These are phyloP conservation scores for Trichomalopsis sarcophagae DNA, from an alignment of 1,140 invertebrate genomes.

Conservation along the genomic window DNA sequence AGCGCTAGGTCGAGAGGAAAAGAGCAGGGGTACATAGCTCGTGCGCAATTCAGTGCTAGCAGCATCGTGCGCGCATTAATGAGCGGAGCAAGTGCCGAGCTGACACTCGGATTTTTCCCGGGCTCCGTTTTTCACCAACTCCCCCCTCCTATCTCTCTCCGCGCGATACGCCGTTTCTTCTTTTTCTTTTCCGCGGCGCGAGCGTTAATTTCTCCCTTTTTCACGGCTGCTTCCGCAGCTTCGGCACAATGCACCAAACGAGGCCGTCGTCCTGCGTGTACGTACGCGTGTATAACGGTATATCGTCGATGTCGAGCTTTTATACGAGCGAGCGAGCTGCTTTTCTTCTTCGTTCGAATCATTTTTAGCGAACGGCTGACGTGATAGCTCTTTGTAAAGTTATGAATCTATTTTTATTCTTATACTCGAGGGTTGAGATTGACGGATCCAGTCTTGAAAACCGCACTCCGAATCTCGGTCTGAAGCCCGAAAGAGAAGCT, in stretches of 20 bases:
- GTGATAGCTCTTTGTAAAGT: no score
- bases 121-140: background rate
- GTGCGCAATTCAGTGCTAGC: background rate
- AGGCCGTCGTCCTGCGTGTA: background rate
- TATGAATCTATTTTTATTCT: no score
- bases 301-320: background rate
- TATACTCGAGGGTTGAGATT: no score
- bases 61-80: background rate
- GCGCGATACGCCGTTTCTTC: background rate
- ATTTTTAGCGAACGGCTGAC: no score
- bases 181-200: background rate
- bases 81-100: background rate
- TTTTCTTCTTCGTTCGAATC: background rate
- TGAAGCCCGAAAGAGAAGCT: no score
- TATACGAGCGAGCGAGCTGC: background rate
- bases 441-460: no score
- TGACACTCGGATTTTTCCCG: background rate
- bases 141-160: background rate
- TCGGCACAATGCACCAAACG: background rate
- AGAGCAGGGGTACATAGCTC: background rate
- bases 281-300: no score
- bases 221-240: no score
- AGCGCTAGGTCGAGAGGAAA: background rate
- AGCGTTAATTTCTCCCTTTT: no score
- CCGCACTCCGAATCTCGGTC: no score